Evolutionary conservation across 2,888 invertebrate genomes (phyloP).

Genomic region (Oscheius sp.): DNA sequence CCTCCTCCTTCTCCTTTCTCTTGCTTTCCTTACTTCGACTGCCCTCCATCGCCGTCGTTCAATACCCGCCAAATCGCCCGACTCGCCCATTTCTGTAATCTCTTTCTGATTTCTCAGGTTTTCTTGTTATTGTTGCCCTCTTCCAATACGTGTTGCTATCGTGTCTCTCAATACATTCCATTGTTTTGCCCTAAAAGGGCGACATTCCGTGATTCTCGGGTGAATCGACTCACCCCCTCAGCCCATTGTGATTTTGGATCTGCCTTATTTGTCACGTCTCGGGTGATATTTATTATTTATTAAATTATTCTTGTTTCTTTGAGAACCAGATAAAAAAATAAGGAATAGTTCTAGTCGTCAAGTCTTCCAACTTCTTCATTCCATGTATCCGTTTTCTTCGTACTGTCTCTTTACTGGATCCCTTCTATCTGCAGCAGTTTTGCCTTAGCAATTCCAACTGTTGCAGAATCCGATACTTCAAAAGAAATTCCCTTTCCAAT

Average conservation of each 20-base stretch:
- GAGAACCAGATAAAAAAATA: no score
- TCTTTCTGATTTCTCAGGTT: conserved; percentile 26
- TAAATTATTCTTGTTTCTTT: background rate
- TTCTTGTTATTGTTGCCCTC: conserved; percentile 7
- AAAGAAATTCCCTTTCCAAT: no score
- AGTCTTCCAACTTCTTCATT: no score
- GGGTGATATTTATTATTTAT: conserved; percentile 12
- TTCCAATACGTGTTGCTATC: conserved; percentile 20
- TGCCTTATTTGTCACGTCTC: conserved; percentile 16
- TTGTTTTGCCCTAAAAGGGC: conserved; percentile 20
- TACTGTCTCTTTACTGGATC: no score
- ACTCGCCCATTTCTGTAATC: conserved; percentile 30
- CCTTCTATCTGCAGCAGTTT: no score
- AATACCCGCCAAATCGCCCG: conserved; percentile 12
- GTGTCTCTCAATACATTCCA: conserved; percentile 26
- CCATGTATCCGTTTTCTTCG: no score
- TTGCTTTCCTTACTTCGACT: conserved; percentile 8
- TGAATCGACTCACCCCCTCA: conserved; percentile 6
- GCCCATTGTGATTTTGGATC: conserved; percentile 24
- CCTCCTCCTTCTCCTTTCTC: conserved; percentile 19
- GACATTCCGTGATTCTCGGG: conserved; percentile 24
- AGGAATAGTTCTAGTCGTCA: no score
- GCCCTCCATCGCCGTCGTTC: background rate
- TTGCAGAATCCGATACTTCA: no score
- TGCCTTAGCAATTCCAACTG: no score